phyloP scores from a whole-genome alignment of 2,113 vertebrate species.

The Nipponia nippon region DNA sequence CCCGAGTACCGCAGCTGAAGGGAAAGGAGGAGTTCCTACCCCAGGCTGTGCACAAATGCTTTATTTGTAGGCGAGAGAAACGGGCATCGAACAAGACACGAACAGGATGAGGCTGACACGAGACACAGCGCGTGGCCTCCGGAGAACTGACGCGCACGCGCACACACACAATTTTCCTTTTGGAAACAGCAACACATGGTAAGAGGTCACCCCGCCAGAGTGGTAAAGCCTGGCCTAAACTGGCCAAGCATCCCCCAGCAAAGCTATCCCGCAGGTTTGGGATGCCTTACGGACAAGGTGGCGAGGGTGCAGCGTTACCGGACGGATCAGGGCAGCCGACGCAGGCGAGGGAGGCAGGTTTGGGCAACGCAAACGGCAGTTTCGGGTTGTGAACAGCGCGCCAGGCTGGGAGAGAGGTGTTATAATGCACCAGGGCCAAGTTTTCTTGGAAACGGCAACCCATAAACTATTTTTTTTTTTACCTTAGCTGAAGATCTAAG shows the following conservation, averaged over 20 bases:
- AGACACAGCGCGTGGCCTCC: background rate
- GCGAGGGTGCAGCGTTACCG: accelerated
- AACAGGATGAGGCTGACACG: background rate
- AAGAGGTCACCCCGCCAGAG: background rate
- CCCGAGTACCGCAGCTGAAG: background rate
- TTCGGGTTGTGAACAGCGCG: background rate
- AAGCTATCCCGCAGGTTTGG: accelerated
- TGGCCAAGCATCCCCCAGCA: background rate
- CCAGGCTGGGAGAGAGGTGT: accelerated
- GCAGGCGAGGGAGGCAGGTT: background rate
- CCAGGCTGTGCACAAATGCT: background rate
- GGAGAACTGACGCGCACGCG: background rate
- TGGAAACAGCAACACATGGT: background rate
- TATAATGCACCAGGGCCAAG: background rate
- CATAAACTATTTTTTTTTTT: background rate
- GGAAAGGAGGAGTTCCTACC: background rate
- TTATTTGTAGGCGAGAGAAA: background rate
- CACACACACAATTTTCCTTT: background rate
- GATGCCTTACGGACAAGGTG: background rate
- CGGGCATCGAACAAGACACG: background rate
- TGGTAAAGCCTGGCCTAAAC: background rate
- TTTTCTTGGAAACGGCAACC: background rate
- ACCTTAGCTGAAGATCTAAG: background rate
- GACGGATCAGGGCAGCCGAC: accelerated
- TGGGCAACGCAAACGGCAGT: background rate